Evolutionary conservation across 2,888 invertebrate species (phyloP), one percentile per base, ranked within the genome.

Genomic region (Corbicula japonica): DNA sequence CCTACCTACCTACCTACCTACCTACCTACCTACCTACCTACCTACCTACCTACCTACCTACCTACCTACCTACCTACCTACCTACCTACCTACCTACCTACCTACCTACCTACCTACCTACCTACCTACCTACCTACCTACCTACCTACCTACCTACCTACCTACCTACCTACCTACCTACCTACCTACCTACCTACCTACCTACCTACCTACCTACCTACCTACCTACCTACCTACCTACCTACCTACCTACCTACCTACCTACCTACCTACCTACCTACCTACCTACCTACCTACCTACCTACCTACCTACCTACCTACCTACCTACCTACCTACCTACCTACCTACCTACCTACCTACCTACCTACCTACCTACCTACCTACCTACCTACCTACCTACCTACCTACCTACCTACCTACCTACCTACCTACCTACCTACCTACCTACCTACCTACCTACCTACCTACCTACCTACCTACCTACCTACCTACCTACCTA

Each of bases 1-100:
- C 41, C 41, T 41, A 41, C 41, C 41, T 41, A 41, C 41, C 41
- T 41, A 41, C 41, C 41, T 41, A 41, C 41, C 41, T 41, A 41
- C 41, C 41, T 41, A 41, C 41, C 41, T 41, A 41, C 41, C 41
- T 41, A 41, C 41, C 41, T 41, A 41, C 41, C 41, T 41, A 41
- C 41, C 41, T 41, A 41, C 41, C 41, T 41, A 41, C 41, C 41
- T 41, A 41, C 41, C 41, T 41, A 41, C 41, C 41, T 41, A 41
- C 41, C 41, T 41, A 41, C 41, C 41, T 41, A 41, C 41, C 41
- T 41, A 41, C 41, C 41, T 41, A 41, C 41, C 41, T 41, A 41
- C 41, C 41, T 41, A 41, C 41, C 41, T 41, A 41, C 41, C 41
- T 41, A 41, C 41, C 41, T 41, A 41, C 41, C 41, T 41, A 41